Percentiles rank a stretch among this genome's conserved stretches.
Evolutionary conservation across 1,140 invertebrate species (phyloP).

Genomic region (Nilaparvata lugens): DNA sequence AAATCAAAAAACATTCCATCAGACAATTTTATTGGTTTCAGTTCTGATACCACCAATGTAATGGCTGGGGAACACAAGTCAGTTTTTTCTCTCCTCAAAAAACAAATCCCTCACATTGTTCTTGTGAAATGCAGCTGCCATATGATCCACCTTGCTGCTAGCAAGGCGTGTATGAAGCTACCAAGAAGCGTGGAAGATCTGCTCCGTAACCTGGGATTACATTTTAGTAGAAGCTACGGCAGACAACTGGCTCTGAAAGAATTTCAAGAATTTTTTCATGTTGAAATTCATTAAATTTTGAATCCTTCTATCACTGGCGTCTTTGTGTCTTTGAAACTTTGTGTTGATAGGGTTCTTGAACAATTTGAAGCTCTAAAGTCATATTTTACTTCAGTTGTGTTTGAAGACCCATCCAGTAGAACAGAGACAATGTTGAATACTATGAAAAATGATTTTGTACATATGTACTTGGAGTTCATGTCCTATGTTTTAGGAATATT

Average conservation of each 20-base stretch:
- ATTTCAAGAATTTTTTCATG: conserved; percentile 32
- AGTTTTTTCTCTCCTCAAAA: conserved; percentile 27
- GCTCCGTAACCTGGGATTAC: conserved; percentile 26
- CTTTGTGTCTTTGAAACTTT: conserved; percentile 33
- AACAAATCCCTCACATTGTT: conserved; percentile 24
- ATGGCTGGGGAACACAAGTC: conserved; percentile 32
- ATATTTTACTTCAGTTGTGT: conserved; percentile 29
- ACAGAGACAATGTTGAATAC: conserved; percentile 30
- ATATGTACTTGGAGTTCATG: conserved; percentile 31
- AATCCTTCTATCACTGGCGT: conserved; percentile 28
- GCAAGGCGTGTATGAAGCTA: conserved; percentile 30
- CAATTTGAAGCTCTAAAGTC: conserved; percentile 29
- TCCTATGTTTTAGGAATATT: conserved; percentile 26
- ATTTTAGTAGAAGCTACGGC: conserved; percentile 31
- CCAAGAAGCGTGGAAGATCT: conserved; percentile 28
- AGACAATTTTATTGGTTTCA: conserved; percentile 30
- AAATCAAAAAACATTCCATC: conserved; percentile 24
- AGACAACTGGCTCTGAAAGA: conserved; percentile 30
- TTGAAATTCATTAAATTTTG: conserved; percentile 33
- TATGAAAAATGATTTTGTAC: conserved; percentile 30
- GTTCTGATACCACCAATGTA: conserved; percentile 32
- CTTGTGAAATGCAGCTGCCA: conserved; percentile 33
- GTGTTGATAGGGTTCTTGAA: conserved; percentile 32
- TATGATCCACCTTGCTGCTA: conserved; percentile 28
- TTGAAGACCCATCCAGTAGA: conserved; percentile 31